Base-by-base conservation (phyloP, 2,113 vertebrate genomes). In the Tautogolabrus adspersus region DNA sequence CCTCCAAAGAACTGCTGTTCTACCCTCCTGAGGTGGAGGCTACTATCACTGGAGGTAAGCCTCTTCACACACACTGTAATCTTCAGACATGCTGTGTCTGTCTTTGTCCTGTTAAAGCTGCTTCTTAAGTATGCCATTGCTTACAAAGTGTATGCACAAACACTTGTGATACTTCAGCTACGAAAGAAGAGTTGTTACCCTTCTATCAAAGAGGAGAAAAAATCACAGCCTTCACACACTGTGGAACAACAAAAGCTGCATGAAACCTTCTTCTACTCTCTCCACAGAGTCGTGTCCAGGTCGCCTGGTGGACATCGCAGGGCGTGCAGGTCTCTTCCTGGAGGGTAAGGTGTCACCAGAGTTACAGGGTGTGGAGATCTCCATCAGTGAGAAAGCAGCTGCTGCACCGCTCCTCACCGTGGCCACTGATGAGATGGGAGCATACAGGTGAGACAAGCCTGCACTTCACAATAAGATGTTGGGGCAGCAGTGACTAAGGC, bases 1-100 rank as follows among this genome's bases (percentile, higher is more conserved):
- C 97, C 1, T 99, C 98, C 18, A 98, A 97, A 89, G 97, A 99
- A 77, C 94, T 99, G 18, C 96, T 99, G 40, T 99, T 99, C 81
- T 97, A 98, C 61, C 98, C 98, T 0, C 96, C 97, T 30, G 97
- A 96, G 72, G 95, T 98, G 62, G 98, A 99, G 89, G 95, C 96
- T 56, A 93, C 96, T 0, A 95, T 99, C 91, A 98, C 96, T 51
- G 97, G 97, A 95, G 98, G 98, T 98, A 89, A 77, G 77, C 10
- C 1, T 12, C 16, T 34, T 15, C 11, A 34, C 0, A 62, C 26
- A 40, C 56, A 1, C 11, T 65, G 2, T 38, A 1, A 18, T 18
- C 8, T 22, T 42, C 67, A 66, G 10, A 37, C 21, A 5, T 12
- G 10, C 10, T 18, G 12, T 55, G 12, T 55, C 15, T 71, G 0